Evolutionary conservation across 2,113 vertebrate species (phyloP).

Genomic region (Tachysurus fulvidraco): DNA sequence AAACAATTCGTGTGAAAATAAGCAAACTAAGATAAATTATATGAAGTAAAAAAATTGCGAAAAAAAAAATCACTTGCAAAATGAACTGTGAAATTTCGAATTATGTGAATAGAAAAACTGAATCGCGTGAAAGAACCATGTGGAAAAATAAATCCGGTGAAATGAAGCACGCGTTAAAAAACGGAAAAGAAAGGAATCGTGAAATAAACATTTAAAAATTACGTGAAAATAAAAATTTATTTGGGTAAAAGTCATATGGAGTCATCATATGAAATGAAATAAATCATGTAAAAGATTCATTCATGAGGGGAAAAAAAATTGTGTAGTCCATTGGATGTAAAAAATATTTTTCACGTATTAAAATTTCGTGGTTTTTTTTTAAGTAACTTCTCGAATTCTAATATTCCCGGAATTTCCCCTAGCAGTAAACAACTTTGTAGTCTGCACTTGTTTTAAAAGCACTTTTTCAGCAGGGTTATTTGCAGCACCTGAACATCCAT

Average conservation of each 20-base stretch:
- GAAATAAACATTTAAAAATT: neutral
- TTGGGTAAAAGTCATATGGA: neutral
- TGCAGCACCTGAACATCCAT: constrained; percentile 38
- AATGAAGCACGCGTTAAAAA: too few species aligned
- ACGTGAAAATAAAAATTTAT: neutral
- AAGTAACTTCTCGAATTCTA: constrained; percentile 11
- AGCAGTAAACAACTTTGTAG: constrained; percentile 16
- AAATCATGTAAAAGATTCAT: neutral
- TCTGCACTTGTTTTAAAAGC: constrained; percentile 20
- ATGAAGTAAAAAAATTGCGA: too few species aligned
- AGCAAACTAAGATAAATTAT: neutral
- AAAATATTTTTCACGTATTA: neutral
- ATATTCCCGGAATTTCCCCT: neutral
- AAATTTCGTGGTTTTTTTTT: too few species aligned
- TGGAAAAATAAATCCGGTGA: too few species aligned
- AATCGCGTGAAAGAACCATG: too few species aligned
- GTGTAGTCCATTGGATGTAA: neutral
- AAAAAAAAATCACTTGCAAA: too few species aligned
- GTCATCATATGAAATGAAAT: neutral
- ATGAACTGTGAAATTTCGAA: too few species aligned
- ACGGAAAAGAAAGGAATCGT: neutral
- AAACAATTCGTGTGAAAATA: neutral
- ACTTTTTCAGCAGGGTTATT: constrained; percentile 20
- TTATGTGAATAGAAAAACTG: too few species aligned
- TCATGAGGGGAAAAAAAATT: neutral